These are phyloP conservation scores for Oscheius myriophilus DNA, from an alignment of 2,888 invertebrate species.

Conservation along the genomic window DNA sequence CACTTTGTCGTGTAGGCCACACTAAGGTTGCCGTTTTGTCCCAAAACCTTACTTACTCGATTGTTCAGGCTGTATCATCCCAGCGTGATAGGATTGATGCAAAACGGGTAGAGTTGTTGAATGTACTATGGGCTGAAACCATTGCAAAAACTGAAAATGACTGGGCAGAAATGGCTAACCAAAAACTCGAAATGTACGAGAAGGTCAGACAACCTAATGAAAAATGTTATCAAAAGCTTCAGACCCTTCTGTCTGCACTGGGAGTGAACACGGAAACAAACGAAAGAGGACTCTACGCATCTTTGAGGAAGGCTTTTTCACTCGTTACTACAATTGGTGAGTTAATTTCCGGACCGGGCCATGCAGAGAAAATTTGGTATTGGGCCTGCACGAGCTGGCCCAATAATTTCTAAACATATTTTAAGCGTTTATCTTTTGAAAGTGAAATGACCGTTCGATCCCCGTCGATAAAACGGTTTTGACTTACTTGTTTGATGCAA, in stretches of 20 bases:
- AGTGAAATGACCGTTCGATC: no score
- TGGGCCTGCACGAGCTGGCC: no score
- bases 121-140: conserved; percentile 67
- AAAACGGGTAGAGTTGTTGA: conserved; percentile 63
- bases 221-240: conserved; percentile 9
- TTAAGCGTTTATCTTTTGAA: no score
- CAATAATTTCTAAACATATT: no score
- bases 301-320: conserved; percentile 58
- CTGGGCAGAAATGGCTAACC: conserved; percentile 66
- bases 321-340: conserved; percentile 64
- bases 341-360: no score
- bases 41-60: neutral
- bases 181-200: conserved; percentile 66
- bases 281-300: conserved; percentile 49
- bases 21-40: conserved; percentile 8
- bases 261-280: conserved; percentile 34
- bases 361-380: no score
- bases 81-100: conserved; percentile 49
- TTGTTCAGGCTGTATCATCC: conserved; percentile 10
- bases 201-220: conserved; percentile 33
- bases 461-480: no score
- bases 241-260: conserved; percentile 41
- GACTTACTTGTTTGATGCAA: no score
- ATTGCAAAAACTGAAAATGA: conserved; percentile 65
- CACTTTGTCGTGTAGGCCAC: conserved; percentile 29